These are phyloP conservation scores for Lepidochrysops patricia DNA, from an alignment of 2,888 invertebrate genomes.

Conservation along the genomic window DNA sequence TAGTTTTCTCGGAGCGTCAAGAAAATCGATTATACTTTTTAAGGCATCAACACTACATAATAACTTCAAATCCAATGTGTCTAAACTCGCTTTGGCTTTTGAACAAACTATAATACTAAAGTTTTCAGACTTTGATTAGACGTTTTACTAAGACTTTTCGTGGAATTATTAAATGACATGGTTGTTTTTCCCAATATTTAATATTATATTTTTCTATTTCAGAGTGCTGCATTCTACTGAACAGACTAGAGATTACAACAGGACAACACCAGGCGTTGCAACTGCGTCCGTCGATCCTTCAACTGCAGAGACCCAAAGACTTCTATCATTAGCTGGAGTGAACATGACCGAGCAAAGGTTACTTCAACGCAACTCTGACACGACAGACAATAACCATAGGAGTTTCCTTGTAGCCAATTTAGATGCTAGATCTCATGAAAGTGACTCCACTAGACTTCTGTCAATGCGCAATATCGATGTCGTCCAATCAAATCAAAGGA, in stretches of 20 bases:
- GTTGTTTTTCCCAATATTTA: background rate
- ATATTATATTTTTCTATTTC: constrained; percentile 32
- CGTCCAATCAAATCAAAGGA: constrained; percentile 61
- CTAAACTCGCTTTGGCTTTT: too few relatives aligned
- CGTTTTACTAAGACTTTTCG: too few relatives aligned
- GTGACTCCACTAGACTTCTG: constrained; percentile 58
- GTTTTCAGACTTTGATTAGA: too few relatives aligned
- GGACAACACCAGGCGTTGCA: constrained; percentile 46
- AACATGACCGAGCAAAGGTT: constrained; percentile 73
- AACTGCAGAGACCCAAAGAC: constrained; percentile 63
- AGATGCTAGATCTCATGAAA: constrained; percentile 52
- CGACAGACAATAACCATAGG: constrained; percentile 64
- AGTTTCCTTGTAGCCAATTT: constrained; percentile 66
- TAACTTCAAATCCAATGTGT: too few relatives aligned
- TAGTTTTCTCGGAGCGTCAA: too few relatives aligned
- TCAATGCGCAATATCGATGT: constrained; percentile 67
- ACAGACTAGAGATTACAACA: constrained; percentile 52
- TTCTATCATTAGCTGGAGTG: constrained; percentile 65
- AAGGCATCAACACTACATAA: too few relatives aligned
- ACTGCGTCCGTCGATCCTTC: constrained; percentile 51
- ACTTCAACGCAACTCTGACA: constrained; percentile 68
- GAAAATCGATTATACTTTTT: too few relatives aligned
- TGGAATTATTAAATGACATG: too few relatives aligned
- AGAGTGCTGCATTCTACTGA: constrained; percentile 64
- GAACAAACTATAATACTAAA: too few relatives aligned